A percentile compares a stretch with the other conserved stretches of the same genome.
These are phyloP conservation scores for Hydrochoerus hydrochaeris DNA, from an alignment of 2,113 vertebrate species.

Conservation along the genomic window DNA sequence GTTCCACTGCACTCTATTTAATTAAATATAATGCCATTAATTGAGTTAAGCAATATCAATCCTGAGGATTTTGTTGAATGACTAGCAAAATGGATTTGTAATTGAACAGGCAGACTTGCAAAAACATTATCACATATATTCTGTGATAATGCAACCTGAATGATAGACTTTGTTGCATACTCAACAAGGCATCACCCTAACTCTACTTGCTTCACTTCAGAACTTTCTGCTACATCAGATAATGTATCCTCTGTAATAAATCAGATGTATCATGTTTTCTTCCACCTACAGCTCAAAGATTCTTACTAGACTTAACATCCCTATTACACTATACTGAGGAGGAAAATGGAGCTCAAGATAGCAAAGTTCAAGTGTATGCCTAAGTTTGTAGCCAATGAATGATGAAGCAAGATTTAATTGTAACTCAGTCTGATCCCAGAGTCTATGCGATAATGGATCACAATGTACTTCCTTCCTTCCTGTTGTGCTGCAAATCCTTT, in stretches of 20 bases:
- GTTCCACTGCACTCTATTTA: neutral
- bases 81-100: conserved; percentile 7
- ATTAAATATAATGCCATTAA: neutral
- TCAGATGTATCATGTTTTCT: neutral
- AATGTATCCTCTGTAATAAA: neutral
- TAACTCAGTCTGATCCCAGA: neutral
- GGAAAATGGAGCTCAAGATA: neutral
- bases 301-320: neutral
- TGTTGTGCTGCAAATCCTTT: neutral
- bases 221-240: neutral
- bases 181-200: neutral
- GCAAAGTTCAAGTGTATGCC: neutral
- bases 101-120: neutral
- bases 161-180: neutral
- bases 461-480: neutral
- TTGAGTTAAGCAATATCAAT: neutral
- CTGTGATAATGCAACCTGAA: neutral
- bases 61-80: conserved; percentile 17
- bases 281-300: neutral
- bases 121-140: neutral
- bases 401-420: neutral
- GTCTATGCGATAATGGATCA: neutral
- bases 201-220: neutral
- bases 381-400: neutral
- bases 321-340: neutral